Evolutionary conservation across 1,140 invertebrate species (phyloP), one percentile per base, ranked within the genome.

Genomic region (Macrobrachium rosenbergii): DNA sequence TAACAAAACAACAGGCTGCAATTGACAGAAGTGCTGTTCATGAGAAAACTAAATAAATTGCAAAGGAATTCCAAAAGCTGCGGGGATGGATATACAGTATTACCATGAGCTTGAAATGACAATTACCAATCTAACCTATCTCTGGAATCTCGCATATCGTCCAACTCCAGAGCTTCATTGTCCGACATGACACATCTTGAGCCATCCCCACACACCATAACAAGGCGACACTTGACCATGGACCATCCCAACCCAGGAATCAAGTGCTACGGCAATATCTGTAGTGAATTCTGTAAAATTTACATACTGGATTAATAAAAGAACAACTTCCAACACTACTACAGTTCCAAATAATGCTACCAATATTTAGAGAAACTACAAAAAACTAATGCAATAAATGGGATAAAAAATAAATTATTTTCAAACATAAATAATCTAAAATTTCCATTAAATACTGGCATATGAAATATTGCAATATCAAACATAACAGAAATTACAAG

Each of bases 191-290:
- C 93, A 76, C 95, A 94, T 88, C 90, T 91, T 11, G 93, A 93
- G 77, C 93, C 93, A 91, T 94, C 93, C 60, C 90, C 52, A 85
- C 92, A 92, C 59, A 90, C 82, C 43, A 94, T 83, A 23, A 91
- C 91, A 12, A 93, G 83, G 19, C 91, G 90, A 77, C 91, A 91
- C 83, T 92, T 91, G 5, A 93, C 91, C 76, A 90, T 91, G 92
- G 72, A 93, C 90, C 85, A 92, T 92, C 7, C 97, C 97, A 76
- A 98, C 95, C 96, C 96, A 98, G 0, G 95, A 96, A 90, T 97
- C 96, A 90, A 97, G 93, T 90, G 96, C 97, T 0, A 98, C 96
- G 59, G 96, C 95, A 89, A 95, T 94, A 92, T 97, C 96, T 14
- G 94, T 92, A 63, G 94, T 94, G 92, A 96, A 97, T 90, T 95